A percentile compares a stretch with the other conserved stretches of the same genome.
These are phyloP conservation scores for Ametastegia equiseti DNA, from an alignment of 2,888 invertebrate species.

Conservation along the genomic window DNA sequence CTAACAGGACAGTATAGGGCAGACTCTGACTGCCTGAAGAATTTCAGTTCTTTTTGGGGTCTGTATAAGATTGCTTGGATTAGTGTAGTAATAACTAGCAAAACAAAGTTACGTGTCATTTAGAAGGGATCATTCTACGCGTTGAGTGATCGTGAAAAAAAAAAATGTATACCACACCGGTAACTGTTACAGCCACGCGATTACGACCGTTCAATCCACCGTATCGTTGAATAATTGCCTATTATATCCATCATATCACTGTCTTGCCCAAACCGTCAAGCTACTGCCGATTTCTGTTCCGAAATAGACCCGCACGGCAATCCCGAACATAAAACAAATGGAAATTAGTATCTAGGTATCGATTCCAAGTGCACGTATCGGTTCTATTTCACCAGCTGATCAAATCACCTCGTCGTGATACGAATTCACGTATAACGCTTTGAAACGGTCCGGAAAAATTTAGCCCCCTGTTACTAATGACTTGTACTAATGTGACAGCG, in stretches of 20 bases:
- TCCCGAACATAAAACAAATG: not conserved
- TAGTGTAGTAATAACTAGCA: not conserved
- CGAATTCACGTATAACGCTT: too few relatives aligned
- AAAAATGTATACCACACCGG: slow-evolving; percentile 7
- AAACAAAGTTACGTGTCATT: slow-evolving; percentile 42
- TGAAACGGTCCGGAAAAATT: too few relatives aligned
- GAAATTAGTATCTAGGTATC: not conserved
- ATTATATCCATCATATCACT: slow-evolving; percentile 25
- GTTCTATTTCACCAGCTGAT: too few relatives aligned
- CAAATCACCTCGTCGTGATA: too few relatives aligned
- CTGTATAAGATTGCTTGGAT: not conserved
- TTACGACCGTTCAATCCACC: slow-evolving; percentile 36
- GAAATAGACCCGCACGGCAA: not conserved
- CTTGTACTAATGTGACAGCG: too few relatives aligned
- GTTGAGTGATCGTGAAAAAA: not conserved
- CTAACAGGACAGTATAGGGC: not conserved
- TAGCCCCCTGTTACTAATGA: too few relatives aligned
- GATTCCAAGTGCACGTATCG: not conserved
- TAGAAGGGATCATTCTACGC: slow-evolving; percentile 28
- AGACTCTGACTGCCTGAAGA: not conserved
- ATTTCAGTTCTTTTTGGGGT: not conserved
- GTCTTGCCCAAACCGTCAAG: slow-evolving; percentile 11
- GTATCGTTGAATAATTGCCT: slow-evolving; percentile 45
- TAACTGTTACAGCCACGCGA: slow-evolving; percentile 16
- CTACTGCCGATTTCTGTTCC: not conserved